These are phyloP conservation scores for Bovichtus variegatus DNA, from an alignment of 2,797 vertebrate genomes.

Conservation along the genomic window DNA sequence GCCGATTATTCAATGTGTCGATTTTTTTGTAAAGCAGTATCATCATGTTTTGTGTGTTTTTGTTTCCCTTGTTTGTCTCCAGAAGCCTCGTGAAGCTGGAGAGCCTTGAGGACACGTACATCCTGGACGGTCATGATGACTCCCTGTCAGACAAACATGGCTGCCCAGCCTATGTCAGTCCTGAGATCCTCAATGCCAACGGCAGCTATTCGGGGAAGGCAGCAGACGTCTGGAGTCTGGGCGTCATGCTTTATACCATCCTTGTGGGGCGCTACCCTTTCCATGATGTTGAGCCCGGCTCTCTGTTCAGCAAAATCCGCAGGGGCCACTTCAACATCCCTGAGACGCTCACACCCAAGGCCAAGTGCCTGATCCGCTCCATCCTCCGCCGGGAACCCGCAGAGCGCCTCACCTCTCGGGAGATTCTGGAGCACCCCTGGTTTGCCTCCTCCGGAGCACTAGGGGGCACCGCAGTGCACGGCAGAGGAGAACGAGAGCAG, in stretches of 20 bases:
- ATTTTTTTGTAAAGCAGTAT: neutral
- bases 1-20: neutral
- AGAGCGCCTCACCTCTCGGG: conserved; percentile 96
- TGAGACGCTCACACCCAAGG: conserved; percentile 97
- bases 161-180: conserved; percentile 98
- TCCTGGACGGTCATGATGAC: conserved; percentile 93
- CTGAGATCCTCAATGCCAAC: conserved; percentile 97
- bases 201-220: conserved; percentile 99
- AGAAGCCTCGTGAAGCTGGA: conserved; percentile 97
- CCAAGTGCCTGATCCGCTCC: conserved; percentile 99
- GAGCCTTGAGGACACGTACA: conserved; percentile 97
- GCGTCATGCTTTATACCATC: conserved; percentile 99
- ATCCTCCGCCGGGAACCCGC: conserved; percentile 96
- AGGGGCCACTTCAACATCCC: conserved; percentile 99
- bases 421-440: conserved; percentile 99
- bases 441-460: conserved; percentile 90
- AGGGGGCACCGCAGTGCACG: conserved; percentile 85
- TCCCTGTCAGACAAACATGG: conserved; percentile 98
- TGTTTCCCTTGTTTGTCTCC: conserved; percentile 21
- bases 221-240: conserved; percentile 98
- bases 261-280: conserved; percentile 98
- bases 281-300: conserved; percentile 98
- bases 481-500: conserved; percentile 90
- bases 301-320: conserved; percentile 98
- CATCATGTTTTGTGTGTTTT: conserved; percentile 7